Conservation (phyloP, 1,140 invertebrate species). For the Rhynchophorus ferrugineus region DNA sequence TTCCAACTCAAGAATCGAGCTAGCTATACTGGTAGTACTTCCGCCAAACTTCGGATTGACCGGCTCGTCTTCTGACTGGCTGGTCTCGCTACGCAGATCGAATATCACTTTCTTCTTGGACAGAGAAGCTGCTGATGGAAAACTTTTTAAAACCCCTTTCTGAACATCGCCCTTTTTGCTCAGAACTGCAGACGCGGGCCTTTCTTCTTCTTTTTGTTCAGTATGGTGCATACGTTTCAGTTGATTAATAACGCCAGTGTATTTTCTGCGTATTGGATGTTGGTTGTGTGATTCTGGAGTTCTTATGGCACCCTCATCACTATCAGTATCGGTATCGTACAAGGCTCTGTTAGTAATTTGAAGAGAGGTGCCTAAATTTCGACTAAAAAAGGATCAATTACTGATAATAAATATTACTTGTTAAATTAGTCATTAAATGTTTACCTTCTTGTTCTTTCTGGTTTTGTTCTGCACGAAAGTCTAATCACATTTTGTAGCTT, state of each 20-base stretch:
- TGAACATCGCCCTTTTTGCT: conserved; percentile 15
- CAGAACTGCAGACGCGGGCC: conserved; percentile 12
- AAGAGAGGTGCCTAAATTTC: too few species aligned
- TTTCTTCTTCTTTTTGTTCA: conserved; percentile 3
- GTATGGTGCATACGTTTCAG: conserved; percentile 5
- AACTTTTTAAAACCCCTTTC: conserved; percentile 30
- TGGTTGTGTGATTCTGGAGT: too few species aligned
- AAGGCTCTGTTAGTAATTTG: conserved; percentile 26
- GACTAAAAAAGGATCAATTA: not conserved
- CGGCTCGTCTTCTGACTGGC: not conserved
- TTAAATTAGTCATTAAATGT: not conserved
- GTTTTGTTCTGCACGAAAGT: conserved; percentile 6
- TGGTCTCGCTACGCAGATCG: conserved; percentile 29
- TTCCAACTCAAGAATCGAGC: conserved; percentile 30
- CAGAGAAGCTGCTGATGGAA: conserved; percentile 24
- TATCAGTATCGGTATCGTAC: conserved; percentile 29
- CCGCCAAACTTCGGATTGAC: conserved; percentile 21
- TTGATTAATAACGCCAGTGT: too few species aligned
- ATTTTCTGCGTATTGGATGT: too few species aligned
- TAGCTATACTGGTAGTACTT: conserved; percentile 29
- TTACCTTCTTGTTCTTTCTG: not conserved
- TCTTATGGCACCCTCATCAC: conserved; percentile 15
- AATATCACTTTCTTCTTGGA: conserved; percentile 37
- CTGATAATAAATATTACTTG: conserved; percentile 1
- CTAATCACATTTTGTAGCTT: conserved; percentile 7